Evolutionary conservation across 2,888 invertebrate genomes (phyloP), one percentile per base, ranked within the genome.

Genomic region (Esperia sulphurella): DNA sequence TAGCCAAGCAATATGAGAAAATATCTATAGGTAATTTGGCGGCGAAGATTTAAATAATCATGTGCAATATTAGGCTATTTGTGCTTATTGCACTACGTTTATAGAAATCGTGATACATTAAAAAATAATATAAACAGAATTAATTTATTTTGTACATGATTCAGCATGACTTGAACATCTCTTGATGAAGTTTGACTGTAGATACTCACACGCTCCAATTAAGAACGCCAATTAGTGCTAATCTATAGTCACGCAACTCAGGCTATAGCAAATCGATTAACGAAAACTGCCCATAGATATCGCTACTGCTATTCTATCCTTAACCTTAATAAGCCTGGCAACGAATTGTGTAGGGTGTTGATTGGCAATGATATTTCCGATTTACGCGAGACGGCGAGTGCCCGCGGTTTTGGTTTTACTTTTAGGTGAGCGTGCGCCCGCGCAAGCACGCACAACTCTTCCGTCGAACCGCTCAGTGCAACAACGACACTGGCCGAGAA

Each of bases 401-500:
- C 71, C 71, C 77, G 75, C 74, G 60, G 64, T 73, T 80, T 77
- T 62, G 70, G 71, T 78, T 72, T 75, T 78, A 75, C 78, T 79
- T 79, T 80, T 79, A 77, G 78, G 81, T 75, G 79, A 82, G 75
- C 76, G 78, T 77, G 83, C 84, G 85, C 80, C 55, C 54, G 81
- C 83, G 84, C 83, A 64, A 61, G 35, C 67, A 72, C 76, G 79
- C 79, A 76, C 72, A 59, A 71, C 67, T 83, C 80, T 84, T 82
- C 84, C 79, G 78, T 73, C 68, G 70, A 65, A 61, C 63, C 70
- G 79, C 73, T 86, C 87, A 88, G 88, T 89, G 83, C 73, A 69
- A 76, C 71, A 65, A 78, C 81, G 79, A 78, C 87, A 75, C 77
- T 82, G 78, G 84, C 71, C 71, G 83, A 73, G 87, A 75, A 77